Evolutionary conservation across 2,888 invertebrate species (phyloP).

Genomic region (Hemithea aestivaria): DNA sequence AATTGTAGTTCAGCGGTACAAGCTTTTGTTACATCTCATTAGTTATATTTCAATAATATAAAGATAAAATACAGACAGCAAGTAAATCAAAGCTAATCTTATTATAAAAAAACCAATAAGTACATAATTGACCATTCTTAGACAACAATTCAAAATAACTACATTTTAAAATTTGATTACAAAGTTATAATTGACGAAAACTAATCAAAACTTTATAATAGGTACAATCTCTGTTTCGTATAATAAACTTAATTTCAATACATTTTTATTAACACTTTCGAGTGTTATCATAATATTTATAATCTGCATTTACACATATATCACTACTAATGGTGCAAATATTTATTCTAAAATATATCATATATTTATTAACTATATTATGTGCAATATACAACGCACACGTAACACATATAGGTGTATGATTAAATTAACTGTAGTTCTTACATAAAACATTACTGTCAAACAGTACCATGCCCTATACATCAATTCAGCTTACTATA

Average conservation of each 20-base stretch:
- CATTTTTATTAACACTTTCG: slow-evolving; percentile 36
- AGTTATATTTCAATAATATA: too few relatives aligned
- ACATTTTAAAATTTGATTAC: slow-evolving; percentile 61
- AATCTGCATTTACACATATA: slow-evolving; percentile 71
- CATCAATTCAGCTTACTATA: slow-evolving; percentile 64
- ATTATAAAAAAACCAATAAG: slow-evolving; percentile 59
- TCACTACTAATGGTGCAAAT: slow-evolving; percentile 78
- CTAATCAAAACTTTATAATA: slow-evolving; percentile 64
- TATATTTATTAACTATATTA: slow-evolving; percentile 69
- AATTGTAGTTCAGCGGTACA: slow-evolving; percentile 17
- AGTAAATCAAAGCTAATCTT: slow-evolving; percentile 50
- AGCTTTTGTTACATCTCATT: slow-evolving; percentile 17
- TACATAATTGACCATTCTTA: slow-evolving; percentile 77
- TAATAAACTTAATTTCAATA: slow-evolving; percentile 54
- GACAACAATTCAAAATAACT: slow-evolving; percentile 74
- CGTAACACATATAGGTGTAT: slow-evolving; percentile 50
- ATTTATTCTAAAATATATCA: slow-evolving; percentile 73
- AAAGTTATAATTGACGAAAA: slow-evolving; percentile 76
- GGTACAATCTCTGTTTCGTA: slow-evolving; percentile 49
- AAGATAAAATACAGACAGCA: slow-evolving; percentile 36
- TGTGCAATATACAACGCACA: slow-evolving; percentile 76
- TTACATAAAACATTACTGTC: slow-evolving; percentile 74
- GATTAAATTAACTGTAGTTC: slow-evolving; percentile 48
- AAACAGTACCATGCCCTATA: slow-evolving; percentile 72
- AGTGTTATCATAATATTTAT: slow-evolving; percentile 50